Percentiles rank a stretch among this genome's conserved stretches.
These are phyloP conservation scores for Willowsia nigromaculata DNA, from an alignment of 2,888 invertebrate species.

Conservation along the genomic window DNA sequence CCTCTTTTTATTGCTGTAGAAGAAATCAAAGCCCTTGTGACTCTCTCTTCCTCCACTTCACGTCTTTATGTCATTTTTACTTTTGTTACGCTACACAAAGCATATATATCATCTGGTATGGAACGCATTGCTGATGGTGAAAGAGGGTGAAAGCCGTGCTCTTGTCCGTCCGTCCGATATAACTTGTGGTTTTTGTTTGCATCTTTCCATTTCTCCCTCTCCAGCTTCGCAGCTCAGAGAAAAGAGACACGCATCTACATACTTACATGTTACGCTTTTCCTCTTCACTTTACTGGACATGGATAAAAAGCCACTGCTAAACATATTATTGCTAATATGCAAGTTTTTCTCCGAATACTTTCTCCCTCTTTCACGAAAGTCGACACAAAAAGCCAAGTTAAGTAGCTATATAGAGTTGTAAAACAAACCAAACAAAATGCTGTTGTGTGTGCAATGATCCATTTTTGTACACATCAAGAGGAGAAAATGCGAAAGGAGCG, in stretches of 20 bases:
- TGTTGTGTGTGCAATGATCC: conserved; percentile 54
- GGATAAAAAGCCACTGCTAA: not conserved
- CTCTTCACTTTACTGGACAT: conserved; percentile 25
- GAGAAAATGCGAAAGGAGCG: not conserved
- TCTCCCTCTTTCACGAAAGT: not conserved
- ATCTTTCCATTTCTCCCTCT: not conserved
- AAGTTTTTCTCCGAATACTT: no score
- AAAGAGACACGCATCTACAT: conserved; percentile 15
- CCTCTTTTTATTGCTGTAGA: not conserved
- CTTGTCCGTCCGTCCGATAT: not conserved
- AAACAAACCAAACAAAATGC: not conserved
- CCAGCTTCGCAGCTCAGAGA: not conserved
- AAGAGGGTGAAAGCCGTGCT: conserved; percentile 16
- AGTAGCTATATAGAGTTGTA: not conserved
- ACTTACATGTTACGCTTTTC: conserved; percentile 2
- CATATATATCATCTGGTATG: not conserved
- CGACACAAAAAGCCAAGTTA: not conserved
- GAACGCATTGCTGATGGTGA: not conserved
- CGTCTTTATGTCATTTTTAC: conserved; percentile 57
- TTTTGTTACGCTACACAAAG: conserved; percentile 38
- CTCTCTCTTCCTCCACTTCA: conserved; percentile 18
- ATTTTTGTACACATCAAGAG: conserved; percentile 35
- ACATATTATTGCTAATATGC: not conserved
- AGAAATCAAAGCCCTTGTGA: conserved; percentile 35
- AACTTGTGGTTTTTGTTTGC: not conserved